Evolutionary conservation across 2,113 vertebrate species (phyloP).

Genomic region (Shinisaurus crocodilurus): DNA sequence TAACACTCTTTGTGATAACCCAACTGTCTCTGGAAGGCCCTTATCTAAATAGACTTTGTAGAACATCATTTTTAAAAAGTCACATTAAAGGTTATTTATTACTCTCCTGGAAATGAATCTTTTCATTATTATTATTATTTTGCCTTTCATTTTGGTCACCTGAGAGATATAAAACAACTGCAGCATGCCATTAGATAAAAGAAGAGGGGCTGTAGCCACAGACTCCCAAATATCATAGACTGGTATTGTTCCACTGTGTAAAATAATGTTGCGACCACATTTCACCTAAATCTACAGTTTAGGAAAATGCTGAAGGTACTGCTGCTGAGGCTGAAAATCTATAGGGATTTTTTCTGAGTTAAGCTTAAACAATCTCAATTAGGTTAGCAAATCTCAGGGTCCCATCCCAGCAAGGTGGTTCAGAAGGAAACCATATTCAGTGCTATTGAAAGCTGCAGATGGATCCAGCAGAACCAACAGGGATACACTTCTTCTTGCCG

Average conservation of each 20-base stretch:
- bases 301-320: background rate
- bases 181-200: background rate
- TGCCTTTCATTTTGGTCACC: background rate
- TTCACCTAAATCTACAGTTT: background rate
- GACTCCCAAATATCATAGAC: background rate
- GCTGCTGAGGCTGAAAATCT: background rate
- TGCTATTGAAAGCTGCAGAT: too few relatives aligned
- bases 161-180: background rate
- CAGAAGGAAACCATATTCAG: background rate
- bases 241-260: background rate
- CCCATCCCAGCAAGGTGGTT: background rate
- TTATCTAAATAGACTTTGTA: slow-evolving; percentile 35
- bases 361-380: background rate
- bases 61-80: slow-evolving; percentile 35
- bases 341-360: too few relatives aligned
- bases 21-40: background rate
- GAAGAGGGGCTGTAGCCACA: background rate
- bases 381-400: background rate
- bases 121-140: background rate
- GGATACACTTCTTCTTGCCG: too few relatives aligned
- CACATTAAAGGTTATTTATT: slow-evolving; percentile 34
- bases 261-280: background rate
- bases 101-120: background rate
- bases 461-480: too few relatives aligned
- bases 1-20: slow-evolving; percentile 19